Base-by-base conservation (phyloP, 2,797 vertebrate genomes). In the Scolopax rusticola region DNA sequence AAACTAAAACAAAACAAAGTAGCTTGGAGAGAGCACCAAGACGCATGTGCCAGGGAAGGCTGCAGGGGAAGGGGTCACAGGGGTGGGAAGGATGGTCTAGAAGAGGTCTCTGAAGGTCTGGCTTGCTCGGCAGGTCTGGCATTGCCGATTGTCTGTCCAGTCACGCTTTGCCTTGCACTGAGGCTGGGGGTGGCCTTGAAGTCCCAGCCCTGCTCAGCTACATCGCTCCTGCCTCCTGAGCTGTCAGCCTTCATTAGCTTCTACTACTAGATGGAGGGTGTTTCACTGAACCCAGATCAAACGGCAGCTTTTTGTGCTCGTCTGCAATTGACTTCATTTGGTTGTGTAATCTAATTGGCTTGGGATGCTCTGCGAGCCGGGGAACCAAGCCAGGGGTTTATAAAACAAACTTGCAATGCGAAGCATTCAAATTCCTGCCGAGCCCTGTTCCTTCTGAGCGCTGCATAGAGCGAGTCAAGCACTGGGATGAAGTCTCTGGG, bases 191-290 rank as follows among this genome's bases (percentile, higher is more conserved):
- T 79, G 80, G 83, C 90, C 90, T 90, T 91, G 83, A 53, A 71
- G 79, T 45, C 83, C 71, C 90, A 91, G 87, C 79, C 70, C 57
- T 54, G 76, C 67, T 6, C 2, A 10, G 89, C 38, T 64, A n/a
- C 69, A 2, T 14, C 2, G 27, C 87, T 95, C 61, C 48, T 85
- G 27, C 76, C 86, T 87, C 84, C 80, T 8, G 67, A 64, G 80
- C 94, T 86, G 90, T 74, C 57, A 28, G 74, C 82, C 84, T 74
- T 81, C 76, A 76, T 80, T 81, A 96, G 68, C 81, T 88, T 51
- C 69, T 53, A 47, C 61, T 84, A 25, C 48, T 83, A 93, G 53
- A 70, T 4, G n/a, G 80, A 77, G 84, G 70, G 18, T 73, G 74
- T 70, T 96, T 51, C 83, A 76, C 59, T 43, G 70, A 84, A 63